A percentile compares a stretch with the other conserved stretches of the same genome.
Conservation (phyloP, 2,797 vertebrate genomes). For the Poecilia picta region DNA sequence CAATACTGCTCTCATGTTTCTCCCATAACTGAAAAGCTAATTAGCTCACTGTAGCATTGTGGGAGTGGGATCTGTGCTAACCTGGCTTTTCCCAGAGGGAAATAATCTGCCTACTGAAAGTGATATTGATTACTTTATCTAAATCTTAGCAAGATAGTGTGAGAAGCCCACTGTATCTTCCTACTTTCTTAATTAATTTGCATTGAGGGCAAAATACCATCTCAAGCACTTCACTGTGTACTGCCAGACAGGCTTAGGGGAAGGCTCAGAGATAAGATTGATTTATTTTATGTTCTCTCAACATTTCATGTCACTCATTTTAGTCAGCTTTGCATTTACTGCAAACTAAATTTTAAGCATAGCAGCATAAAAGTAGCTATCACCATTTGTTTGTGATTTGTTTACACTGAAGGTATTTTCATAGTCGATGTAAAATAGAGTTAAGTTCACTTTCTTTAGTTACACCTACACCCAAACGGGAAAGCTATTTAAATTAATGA, state of each 20-base stretch:
- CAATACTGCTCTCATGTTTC: neutral
- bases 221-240: conserved; percentile 1
- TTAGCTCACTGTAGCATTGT: conserved; percentile 8
- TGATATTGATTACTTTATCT: conserved; percentile 16
- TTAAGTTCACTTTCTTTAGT: conserved; percentile 15
- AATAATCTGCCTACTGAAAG: conserved; percentile 1
- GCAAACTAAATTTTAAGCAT: neutral
- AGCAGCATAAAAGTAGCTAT: neutral
- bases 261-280: neutral
- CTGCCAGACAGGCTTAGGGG: neutral
- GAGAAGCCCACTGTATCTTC: neutral
- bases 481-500: neutral
- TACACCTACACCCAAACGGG: neutral
- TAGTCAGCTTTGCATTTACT: neutral
- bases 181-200: neutral
- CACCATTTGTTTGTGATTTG: neutral
- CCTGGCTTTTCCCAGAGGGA: neutral
- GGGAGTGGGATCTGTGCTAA: neutral
- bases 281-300: neutral
- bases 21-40: neutral
- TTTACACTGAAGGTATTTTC: neutral
- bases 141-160: neutral
- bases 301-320: neutral
- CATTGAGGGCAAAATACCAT: neutral
- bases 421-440: neutral